Evolutionary conservation across 2,888 invertebrate genomes (phyloP).

Genomic region (Scaptomyza reducta): DNA sequence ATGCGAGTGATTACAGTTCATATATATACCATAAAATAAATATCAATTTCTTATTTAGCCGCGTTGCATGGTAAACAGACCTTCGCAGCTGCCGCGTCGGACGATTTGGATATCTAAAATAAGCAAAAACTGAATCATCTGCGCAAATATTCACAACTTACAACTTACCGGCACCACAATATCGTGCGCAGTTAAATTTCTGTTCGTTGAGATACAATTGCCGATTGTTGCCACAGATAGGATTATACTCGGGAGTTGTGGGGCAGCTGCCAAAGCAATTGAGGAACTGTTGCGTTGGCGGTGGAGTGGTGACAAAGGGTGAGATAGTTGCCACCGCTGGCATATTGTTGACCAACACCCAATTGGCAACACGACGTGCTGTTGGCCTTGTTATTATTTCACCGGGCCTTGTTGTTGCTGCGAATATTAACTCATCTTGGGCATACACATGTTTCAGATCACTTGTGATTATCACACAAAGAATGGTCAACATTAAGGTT

Average conservation of each 20-base stretch:
- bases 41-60: slow-evolving; percentile 57
- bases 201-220: slow-evolving; percentile 80
- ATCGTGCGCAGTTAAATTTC: slow-evolving; percentile 81
- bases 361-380: slow-evolving; percentile 19
- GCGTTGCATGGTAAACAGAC: slow-evolving; percentile 77
- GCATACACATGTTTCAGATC: slow-evolving; percentile 13
- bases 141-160: neutral
- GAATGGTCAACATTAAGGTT: slow-evolving; percentile 7
- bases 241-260: slow-evolving; percentile 83
- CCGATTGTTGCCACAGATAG: slow-evolving; percentile 82
- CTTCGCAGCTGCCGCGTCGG: slow-evolving; percentile 78
- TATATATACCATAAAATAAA: slow-evolving; percentile 16
- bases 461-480: slow-evolving; percentile 21
- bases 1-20: slow-evolving; percentile 4
- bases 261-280: slow-evolving; percentile 79
- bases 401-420: slow-evolving; percentile 24
- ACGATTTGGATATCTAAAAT: slow-evolving; percentile 79
- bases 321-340: slow-evolving; percentile 59
- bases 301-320: slow-evolving; percentile 58
- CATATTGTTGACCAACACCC: slow-evolving; percentile 76
- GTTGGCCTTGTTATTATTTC: slow-evolving; percentile 1
- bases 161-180: slow-evolving; percentile 82
- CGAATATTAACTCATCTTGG: slow-evolving; percentile 56
- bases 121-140: slow-evolving; percentile 27
- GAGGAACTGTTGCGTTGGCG: slow-evolving; percentile 66